Evolutionary conservation across 2,888 invertebrate genomes (phyloP).

Genomic region (Amphipyra berbera): DNA sequence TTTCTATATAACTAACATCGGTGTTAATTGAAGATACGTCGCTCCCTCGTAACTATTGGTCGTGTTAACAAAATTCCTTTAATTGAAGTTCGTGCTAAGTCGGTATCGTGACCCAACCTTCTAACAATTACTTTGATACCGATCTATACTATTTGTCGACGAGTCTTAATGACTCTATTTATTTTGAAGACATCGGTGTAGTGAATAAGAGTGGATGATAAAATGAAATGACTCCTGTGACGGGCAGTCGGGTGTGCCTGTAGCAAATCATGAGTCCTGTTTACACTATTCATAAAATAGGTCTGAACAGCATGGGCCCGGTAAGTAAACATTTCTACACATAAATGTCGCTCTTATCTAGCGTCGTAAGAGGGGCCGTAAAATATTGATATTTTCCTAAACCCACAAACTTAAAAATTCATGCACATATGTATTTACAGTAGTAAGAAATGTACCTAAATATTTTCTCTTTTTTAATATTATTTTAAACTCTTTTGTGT

Average conservation of each 20-base stretch:
- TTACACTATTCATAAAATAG: slow-evolving; percentile 78
- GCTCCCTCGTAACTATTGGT: slow-evolving; percentile 60
- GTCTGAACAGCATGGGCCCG: slow-evolving; percentile 72
- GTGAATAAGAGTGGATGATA: slow-evolving; percentile 62
- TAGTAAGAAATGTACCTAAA: no score
- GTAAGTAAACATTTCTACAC: slow-evolving; percentile 67
- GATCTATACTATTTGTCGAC: slow-evolving; percentile 80
- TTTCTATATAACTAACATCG: slow-evolving; percentile 26
- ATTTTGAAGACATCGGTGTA: slow-evolving; percentile 73
- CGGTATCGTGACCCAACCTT: slow-evolving; percentile 79
- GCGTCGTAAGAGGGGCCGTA: neutral
- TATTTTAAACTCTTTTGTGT: no score
- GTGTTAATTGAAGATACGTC: slow-evolving; percentile 65
- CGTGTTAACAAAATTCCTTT: slow-evolving; percentile 78
- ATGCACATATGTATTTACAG: no score
- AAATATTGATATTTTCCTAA: slow-evolving; percentile 3
- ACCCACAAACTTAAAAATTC: neutral
- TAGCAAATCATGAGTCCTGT: slow-evolving; percentile 75
- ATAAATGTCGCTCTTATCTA: neutral
- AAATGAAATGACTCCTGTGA: slow-evolving; percentile 58
- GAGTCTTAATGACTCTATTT: slow-evolving; percentile 78
- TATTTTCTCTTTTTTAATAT: no score
- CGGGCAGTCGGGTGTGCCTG: slow-evolving; percentile 39
- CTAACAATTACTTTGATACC: slow-evolving; percentile 83
- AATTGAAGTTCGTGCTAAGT: slow-evolving; percentile 79